Evolutionary conservation across 2,113 vertebrate species (phyloP), one percentile per base, ranked within the genome.

Genomic region (Chionomys nivalis): DNA sequence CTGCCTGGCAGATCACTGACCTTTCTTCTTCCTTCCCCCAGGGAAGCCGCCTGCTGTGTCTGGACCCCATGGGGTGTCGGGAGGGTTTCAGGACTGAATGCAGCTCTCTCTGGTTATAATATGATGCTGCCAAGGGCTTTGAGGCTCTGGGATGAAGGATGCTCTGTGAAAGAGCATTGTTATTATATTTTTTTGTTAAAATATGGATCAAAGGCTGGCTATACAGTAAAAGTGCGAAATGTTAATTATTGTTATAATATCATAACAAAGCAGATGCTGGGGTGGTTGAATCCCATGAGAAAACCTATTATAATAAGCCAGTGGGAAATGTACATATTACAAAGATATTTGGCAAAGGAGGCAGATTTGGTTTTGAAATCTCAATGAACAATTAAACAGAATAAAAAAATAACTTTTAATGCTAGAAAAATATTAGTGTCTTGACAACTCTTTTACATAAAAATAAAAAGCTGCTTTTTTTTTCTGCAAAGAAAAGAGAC

Each of bases 221-320:
- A 89, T 96, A 97, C 94, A 97, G 97, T 96, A 95, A 83, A 63
- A 95, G 78, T 94, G 94, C 63, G 85, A 96, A 96, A 96, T 97
- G 97, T 96, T 98, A 98, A 98, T 98, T 98, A 98, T 97, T 96
- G 89, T 96, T 95, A 97, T 96, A 97, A 98, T 97, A 98, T 97
- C 97, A 97, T 97, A 97, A 97, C 95, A 97, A 96, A 96, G 96
- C 97, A 96, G 89, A 96, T 96, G 97, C 96, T 68, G 92, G 96
- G 42, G 73, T 91, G 52, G 68, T 70, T 73, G 61, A 83, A 75
- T 95, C 97, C 87, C 82, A 72, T 39, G 58, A 82, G 24, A 70
- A 98, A 94, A 58, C 85, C 93, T 96, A 96, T 88, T 96, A 96
- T 96, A 97, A 97, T 39, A 98, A 97, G 98, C 89, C 82, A 95